Evolutionary conservation across 2,888 invertebrate genomes (phyloP), one percentile per base, ranked within the genome.

Genomic region (Lithosia quadra): DNA sequence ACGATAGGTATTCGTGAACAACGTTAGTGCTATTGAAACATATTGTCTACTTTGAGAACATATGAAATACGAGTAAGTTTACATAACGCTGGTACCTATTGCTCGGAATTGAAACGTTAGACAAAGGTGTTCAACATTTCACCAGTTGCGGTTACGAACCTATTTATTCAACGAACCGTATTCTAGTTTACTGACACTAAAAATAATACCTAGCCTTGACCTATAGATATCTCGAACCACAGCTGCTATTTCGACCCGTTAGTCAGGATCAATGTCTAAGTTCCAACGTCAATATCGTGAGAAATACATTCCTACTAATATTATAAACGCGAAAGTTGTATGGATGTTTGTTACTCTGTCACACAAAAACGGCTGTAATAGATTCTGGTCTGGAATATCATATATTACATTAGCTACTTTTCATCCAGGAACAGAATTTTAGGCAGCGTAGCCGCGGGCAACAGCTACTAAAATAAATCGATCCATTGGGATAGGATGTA

Each of bases 21-120:
- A 43, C 24, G 22, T 76, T 70, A 58, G 63, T 49, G 60, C 55
- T 73, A 63, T 60, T 63, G 63, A 68, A 64, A 57, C 34, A 18
- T 18, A 24, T 65, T 64, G 69, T 59, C 59, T 68, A 63, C 56
- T 75, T 61, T 78, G 71, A 62, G 73, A 75, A 78, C 53, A 9
- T 63, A 63, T 63, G 53, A 33, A 49, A 53, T 13, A 53, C 21
- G 53, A 53, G 11, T 53, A 28, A 28, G 33, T 33, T 63, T 33
- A 49, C n/a, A 49, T 62, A 49, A 67, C 3, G 1, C n/a, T 43
- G 24, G 15, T 28, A n/a, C n/a, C n/a, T n/a, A 43, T 13, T 24
- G 18, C 28, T 62, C 28, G 15, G 33, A 49, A 13, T 49, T 43
- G 11, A 33, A 62, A 62, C n/a, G 49, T 62, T 39, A 62, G 28